phyloP scores from a whole-genome alignment of 2,888 invertebrate species.

The Netelia melanura region DNA sequence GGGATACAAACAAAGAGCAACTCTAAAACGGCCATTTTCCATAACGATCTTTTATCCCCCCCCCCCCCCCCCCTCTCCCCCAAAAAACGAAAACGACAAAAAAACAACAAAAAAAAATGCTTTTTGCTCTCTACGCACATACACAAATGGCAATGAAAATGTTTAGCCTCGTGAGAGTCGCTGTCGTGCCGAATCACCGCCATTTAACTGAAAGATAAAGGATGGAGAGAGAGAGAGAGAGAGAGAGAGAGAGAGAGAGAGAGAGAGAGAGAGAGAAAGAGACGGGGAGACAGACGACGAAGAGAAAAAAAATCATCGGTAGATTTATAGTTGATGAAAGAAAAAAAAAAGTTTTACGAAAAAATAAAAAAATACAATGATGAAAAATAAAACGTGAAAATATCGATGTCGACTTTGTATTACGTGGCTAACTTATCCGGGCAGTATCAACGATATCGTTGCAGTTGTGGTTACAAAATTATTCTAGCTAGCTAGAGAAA shows the following conservation, averaged over 20 bases:
- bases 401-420: constrained; percentile 76
- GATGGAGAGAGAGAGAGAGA: background rate
- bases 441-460: constrained; percentile 79
- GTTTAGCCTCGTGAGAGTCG: constrained; percentile 31
- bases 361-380: constrained; percentile 7
- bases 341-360: background rate
- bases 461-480: constrained; percentile 53
- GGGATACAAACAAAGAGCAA: constrained; percentile 2
- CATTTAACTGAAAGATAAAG: no score
- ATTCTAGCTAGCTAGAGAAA: constrained; percentile 52
- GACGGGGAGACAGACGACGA: background rate
- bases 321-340: constrained; percentile 56
- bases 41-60: constrained; percentile 11
- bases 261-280: constrained; percentile 4
- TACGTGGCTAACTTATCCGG: constrained; percentile 75
- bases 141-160: constrained; percentile 31
- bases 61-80: no score
- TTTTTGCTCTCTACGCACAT: constrained; percentile 52
- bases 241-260: constrained; percentile 3
- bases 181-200: constrained; percentile 32
- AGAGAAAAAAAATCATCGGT: constrained; percentile 38
- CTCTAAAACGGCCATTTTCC: constrained; percentile 28
- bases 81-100: no score
- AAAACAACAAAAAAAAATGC: background rate
- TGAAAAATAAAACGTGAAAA: constrained; percentile 51